Conservation (phyloP, 1,140 invertebrate species). For the Philopotamus ludificatus region DNA sequence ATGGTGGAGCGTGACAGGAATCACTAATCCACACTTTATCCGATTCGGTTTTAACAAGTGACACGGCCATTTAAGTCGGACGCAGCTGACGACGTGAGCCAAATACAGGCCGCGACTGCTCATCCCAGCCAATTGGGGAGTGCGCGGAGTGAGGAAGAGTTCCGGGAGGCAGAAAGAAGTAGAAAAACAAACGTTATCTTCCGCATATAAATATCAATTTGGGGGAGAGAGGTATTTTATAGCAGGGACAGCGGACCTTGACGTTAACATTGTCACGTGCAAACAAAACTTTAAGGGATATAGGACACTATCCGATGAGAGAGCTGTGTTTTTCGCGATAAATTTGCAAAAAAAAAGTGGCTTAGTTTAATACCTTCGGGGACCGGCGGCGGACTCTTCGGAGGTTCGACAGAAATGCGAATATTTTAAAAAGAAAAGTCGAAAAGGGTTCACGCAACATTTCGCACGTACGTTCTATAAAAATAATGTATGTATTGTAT, state of each 20-base stretch:
- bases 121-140: background rate
- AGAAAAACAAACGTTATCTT: conserved; percentile 7
- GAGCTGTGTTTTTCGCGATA: background rate
- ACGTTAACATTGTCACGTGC: background rate
- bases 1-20: background rate
- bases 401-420: too few relatives aligned
- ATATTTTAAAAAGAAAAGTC: too few relatives aligned
- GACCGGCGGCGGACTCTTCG: too few relatives aligned
- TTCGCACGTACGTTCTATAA: too few relatives aligned
- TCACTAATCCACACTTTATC: background rate
- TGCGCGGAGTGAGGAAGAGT: conserved; percentile 3
- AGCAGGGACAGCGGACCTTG: background rate
- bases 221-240: background rate
- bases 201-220: conserved; percentile 26
- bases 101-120: conserved; percentile 25
- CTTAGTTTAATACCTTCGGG: too few relatives aligned
- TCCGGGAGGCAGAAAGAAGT: background rate
- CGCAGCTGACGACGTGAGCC: conserved; percentile 27
- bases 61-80: conserved; percentile 27
- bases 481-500: too few relatives aligned
- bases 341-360: background rate
- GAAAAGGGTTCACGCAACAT: too few relatives aligned
- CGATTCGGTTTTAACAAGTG: conserved; percentile 8
- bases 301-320: background rate
- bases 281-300: background rate